These are phyloP conservation scores for Eristalis pertinax DNA, from an alignment of 2,888 invertebrate species.

Conservation along the genomic window DNA sequence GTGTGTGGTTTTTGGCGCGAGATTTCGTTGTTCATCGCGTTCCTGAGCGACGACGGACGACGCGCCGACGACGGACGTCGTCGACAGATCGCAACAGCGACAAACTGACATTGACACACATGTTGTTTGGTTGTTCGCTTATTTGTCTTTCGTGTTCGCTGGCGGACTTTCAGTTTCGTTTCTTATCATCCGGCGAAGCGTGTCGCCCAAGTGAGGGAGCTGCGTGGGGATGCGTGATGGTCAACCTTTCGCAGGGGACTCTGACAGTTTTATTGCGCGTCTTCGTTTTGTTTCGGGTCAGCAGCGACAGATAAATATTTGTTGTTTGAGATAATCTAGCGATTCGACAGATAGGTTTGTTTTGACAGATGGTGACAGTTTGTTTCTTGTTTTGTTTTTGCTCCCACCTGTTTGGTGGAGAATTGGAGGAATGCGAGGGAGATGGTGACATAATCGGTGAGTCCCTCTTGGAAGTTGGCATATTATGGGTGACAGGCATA, in stretches of 20 bases:
- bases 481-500: not conserved
- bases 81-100: conserved; percentile 10
- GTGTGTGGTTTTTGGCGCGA: conserved; percentile 52
- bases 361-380: conserved; percentile 14
- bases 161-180: conserved; percentile 40
- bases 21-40: conserved; percentile 19
- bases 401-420: not conserved
- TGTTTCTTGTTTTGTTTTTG: not conserved
- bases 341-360: conserved; percentile 1
- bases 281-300: conserved; percentile 41
- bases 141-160: conserved; percentile 30
- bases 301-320: not conserved
- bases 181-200: conserved; percentile 27
- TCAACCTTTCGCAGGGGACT: conserved; percentile 40
- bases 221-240: conserved; percentile 10
- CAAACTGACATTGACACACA: conserved; percentile 53
- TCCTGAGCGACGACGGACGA: not conserved
- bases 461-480: not conserved
- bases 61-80: too few species aligned
- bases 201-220: not conserved
- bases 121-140: conserved; percentile 12
- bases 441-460: not conserved
- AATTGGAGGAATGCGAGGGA: not conserved
- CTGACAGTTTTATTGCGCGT: conserved; percentile 19
- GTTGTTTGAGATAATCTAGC: not conserved